Evolutionary conservation across 2,113 vertebrate genomes (phyloP), one percentile per base, ranked within the genome.

Genomic region (Zosterops borbonicus): DNA sequence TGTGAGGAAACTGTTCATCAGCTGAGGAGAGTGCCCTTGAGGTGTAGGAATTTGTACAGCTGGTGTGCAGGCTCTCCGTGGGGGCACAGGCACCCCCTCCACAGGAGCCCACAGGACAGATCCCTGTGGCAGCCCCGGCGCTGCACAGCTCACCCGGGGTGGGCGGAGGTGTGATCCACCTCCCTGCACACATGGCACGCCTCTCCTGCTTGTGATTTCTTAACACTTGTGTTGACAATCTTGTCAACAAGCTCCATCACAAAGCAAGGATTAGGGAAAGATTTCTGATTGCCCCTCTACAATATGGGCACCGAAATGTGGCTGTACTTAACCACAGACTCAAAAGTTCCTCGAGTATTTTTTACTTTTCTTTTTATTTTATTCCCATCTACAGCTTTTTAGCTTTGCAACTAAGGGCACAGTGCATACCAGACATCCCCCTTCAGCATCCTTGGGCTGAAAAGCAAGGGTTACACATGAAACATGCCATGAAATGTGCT

Each of bases 241-340:
- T n/a, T 28, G 41, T 14, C 77, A 71, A 21, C 23, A 28, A 50
- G 63, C 49, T 77, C 52, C 53, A 53, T 13, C 47, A 15, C 58
- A 47, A 64, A 87, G n/a, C 9, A 22, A 60, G 59, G 39, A 9
- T 17, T 4, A 44, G 14, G 53, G 41, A 60, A 83, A 68, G 56
- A 29, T 37, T 80, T 19, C 52, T 7, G 67, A 44, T 3, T 24
- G 52, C 53, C 83, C 39, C 56, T 80, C 62, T 28, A 4, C 24
- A 19, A 10, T 4, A 22, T 0, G 3, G 31, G 28, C 49, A 55
- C 12, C 0, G 0, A 63, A 47, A 39, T 2, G 2, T 18, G 42
- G 16, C 58, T 24, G 27, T 5, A 7, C 1, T 4, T 21, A 27
- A 13, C 14, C 15, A 16, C 3, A 18, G 11, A 20, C 5, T 5